These are phyloP conservation scores for Aromia moschata DNA, from an alignment of 2,888 invertebrate species.

Conservation along the genomic window DNA sequence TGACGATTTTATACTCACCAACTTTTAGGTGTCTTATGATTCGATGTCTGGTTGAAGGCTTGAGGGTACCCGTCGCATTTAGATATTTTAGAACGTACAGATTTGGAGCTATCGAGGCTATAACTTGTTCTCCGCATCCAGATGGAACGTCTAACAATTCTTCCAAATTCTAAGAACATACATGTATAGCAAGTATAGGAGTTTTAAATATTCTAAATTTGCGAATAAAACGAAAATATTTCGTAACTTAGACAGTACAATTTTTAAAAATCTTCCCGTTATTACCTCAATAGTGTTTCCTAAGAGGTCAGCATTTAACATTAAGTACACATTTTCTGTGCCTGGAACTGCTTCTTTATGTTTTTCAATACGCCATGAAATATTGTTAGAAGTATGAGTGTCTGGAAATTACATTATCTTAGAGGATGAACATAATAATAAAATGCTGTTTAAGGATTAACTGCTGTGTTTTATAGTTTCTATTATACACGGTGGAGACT, in stretches of 20 bases:
- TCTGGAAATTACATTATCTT: constrained; percentile 32
- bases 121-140: constrained; percentile 86
- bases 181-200: not conserved
- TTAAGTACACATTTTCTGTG: constrained; percentile 72
- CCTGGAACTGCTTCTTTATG: constrained; percentile 69
- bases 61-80: constrained; percentile 65
- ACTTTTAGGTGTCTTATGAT: constrained; percentile 68
- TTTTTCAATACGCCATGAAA: constrained; percentile 63
- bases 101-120: constrained; percentile 80
- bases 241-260: too few relatives aligned
- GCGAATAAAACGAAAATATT: too few relatives aligned
- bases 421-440: too few relatives aligned
- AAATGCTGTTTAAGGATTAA: too few relatives aligned
- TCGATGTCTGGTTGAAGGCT: constrained; percentile 66
- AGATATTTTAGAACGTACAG: constrained; percentile 74
- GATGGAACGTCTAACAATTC: constrained; percentile 73
- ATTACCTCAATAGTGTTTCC: constrained; percentile 68
- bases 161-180: constrained; percentile 68
- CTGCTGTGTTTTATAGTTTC: too few relatives aligned
- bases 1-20: constrained; percentile 59
- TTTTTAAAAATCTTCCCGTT: too few relatives aligned
- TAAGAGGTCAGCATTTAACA: constrained; percentile 71
- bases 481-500: too few relatives aligned
- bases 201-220: not conserved
- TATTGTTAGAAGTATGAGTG: constrained; percentile 38